Conservation (phyloP, 2,888 invertebrate species). For the Thera obeliscata region DNA sequence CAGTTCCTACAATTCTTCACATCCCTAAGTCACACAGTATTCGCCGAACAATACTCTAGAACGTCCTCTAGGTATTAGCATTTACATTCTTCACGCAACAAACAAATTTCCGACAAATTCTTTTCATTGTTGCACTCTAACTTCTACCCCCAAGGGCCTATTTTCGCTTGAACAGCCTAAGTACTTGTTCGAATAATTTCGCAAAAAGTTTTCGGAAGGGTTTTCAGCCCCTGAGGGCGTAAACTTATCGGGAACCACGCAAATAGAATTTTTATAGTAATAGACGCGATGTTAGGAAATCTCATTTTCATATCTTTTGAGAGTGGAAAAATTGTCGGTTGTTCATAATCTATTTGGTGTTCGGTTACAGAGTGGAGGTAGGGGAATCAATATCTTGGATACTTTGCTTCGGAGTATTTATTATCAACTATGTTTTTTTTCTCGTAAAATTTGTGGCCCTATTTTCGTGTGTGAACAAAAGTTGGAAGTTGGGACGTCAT, state of each 20-base stretch:
- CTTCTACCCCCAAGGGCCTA: conserved; percentile 49
- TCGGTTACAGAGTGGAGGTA: conserved; percentile 9
- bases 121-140: conserved; percentile 46
- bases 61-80: conserved; percentile 32
- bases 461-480: no score
- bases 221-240: conserved; percentile 65
- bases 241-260: conserved; percentile 66
- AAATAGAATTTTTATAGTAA: conserved; percentile 47
- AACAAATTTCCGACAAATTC: conserved; percentile 49
- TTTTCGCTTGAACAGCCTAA: conserved; percentile 53
- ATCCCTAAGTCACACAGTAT: conserved; percentile 18
- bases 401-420: conserved; percentile 6
- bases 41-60: conserved; percentile 29
- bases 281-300: conserved; percentile 39
- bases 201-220: conserved; percentile 75
- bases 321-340: conserved; percentile 34
- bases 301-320: conserved; percentile 43
- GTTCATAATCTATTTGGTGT: conserved; percentile 26
- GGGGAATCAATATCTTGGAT: conserved; percentile 18
- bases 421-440: neutral
- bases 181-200: conserved; percentile 76
- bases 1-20: neutral
- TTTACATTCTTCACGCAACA: conserved; percentile 53
- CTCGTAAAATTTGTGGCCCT: neutral
- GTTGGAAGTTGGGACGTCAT: no score